phyloP scores from a whole-genome alignment of 1,140 invertebrate genomes.

The Aphis gossypii region DNA sequence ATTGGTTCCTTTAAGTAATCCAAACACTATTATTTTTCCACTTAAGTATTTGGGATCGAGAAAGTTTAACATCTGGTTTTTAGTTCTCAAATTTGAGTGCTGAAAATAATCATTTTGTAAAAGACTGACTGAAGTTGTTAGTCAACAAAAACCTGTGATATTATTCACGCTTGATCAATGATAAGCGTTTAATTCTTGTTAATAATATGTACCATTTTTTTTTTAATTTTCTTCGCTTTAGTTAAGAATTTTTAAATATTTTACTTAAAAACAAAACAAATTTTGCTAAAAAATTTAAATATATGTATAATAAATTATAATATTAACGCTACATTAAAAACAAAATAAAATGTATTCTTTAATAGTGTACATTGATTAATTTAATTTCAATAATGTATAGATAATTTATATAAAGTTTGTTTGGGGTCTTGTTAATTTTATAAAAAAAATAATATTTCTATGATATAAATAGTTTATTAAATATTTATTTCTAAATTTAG shows the following conservation, averaged over 20 bases:
- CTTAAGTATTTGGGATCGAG: slow-evolving; percentile 21
- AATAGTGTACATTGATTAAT: not conserved
- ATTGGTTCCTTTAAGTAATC: slow-evolving; percentile 31
- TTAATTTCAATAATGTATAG: slow-evolving; percentile 26
- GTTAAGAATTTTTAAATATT: slow-evolving; percentile 17
- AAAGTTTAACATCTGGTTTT: not conserved
- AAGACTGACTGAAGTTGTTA: slow-evolving; percentile 45
- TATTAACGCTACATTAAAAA: not conserved
- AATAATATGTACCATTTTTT: slow-evolving; percentile 43
- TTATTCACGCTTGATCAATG: slow-evolving; percentile 39
- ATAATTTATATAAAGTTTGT: slow-evolving; percentile 35
- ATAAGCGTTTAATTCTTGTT: slow-evolving; percentile 40
- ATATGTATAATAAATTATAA: not conserved
- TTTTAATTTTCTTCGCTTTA: slow-evolving; percentile 27
- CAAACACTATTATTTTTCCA: not conserved
- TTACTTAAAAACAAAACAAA: slow-evolving; percentile 1
- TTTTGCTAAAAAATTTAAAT: not conserved
- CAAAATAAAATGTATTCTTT: not conserved
- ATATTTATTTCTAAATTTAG: slow-evolving; percentile 23
- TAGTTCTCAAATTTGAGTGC: not conserved
- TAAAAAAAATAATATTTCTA: not conserved
- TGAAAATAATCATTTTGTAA: slow-evolving; percentile 36
- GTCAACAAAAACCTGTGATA: slow-evolving; percentile 57
- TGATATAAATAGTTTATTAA: not conserved
- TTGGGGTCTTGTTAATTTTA: slow-evolving; percentile 38